phyloP scores from a whole-genome alignment of 2,797 vertebrate genomes.

The Melanotaenia parkinsoni region DNA sequence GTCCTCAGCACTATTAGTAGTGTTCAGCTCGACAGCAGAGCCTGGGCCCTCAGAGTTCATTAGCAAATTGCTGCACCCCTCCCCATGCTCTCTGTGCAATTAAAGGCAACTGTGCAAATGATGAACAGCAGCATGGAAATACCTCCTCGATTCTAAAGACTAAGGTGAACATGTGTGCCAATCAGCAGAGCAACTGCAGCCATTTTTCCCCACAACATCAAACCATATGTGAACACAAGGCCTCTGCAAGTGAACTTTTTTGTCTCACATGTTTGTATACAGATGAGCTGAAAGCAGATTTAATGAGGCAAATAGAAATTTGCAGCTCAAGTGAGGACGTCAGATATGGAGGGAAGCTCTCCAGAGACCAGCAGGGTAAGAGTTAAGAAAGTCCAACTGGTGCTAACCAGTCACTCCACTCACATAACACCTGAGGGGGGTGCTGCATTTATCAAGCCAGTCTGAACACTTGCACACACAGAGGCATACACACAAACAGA shows the following conservation, averaged over 20 bases:
- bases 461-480: slow-evolving; percentile 62
- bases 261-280: slow-evolving; percentile 12
- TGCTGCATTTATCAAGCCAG: slow-evolving; percentile 81
- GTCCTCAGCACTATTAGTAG: slow-evolving; percentile 73
- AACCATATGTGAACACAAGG: neutral
- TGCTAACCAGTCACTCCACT: slow-evolving; percentile 83
- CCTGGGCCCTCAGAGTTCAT: slow-evolving; percentile 75
- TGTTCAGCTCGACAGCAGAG: slow-evolving; percentile 61
- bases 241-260: slow-evolving; percentile 10
- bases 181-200: slow-evolving; percentile 45
- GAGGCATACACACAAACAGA: slow-evolving; percentile 11
- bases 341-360: slow-evolving; percentile 42
- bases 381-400: slow-evolving; percentile 84
- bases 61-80: slow-evolving; percentile 76
- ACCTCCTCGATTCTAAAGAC: slow-evolving; percentile 49
- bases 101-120: slow-evolving; percentile 81
- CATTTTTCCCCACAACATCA: slow-evolving; percentile 35
- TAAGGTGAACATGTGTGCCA: slow-evolving; percentile 49
- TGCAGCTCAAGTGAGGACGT: slow-evolving; percentile 41
- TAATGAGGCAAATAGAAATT: slow-evolving; percentile 27
- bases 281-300: slow-evolving; percentile 23
- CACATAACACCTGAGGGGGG: slow-evolving; percentile 84
- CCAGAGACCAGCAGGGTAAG: slow-evolving; percentile 73
- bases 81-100: slow-evolving; percentile 68
- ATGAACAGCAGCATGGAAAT: slow-evolving; percentile 61